Conservation (phyloP, 2,888 invertebrate species). For the Hyposoter didymator region DNA sequence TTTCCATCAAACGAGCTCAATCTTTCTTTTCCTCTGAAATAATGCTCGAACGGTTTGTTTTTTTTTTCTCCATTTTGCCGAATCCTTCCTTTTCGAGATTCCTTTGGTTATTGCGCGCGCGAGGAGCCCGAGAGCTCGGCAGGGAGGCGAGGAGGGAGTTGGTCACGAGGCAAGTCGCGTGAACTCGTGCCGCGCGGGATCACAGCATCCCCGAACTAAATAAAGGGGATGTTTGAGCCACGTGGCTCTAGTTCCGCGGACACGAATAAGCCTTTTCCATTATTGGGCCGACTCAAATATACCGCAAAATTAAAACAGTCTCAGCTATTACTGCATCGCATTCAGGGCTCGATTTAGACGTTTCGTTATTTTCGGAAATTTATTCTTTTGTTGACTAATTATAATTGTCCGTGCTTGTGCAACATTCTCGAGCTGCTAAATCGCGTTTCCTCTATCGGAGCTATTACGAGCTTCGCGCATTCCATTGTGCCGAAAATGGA, state of each 20-base stretch:
- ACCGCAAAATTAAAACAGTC: neutral
- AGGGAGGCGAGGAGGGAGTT: neutral
- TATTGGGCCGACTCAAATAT: neutral
- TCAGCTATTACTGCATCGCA: neutral
- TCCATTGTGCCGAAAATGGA: neutral
- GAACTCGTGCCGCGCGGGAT: conserved; percentile 52
- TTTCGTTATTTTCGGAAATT: neutral
- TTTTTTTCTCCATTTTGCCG: neutral
- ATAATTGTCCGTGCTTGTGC: neutral
- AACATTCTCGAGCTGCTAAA: neutral
- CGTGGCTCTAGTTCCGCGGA: neutral
- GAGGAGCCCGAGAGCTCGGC: conserved; percentile 1
- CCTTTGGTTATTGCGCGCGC: neutral
- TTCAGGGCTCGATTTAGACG: neutral
- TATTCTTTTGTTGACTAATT: neutral
- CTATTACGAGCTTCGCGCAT: neutral
- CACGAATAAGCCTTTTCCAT: neutral
- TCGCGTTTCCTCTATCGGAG: neutral
- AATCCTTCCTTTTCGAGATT: neutral
- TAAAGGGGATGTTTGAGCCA: neutral
- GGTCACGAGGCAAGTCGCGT: conserved; percentile 71
- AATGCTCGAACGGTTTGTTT: neutral
- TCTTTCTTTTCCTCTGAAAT: neutral
- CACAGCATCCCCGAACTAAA: conserved; percentile 26
- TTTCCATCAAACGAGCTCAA: neutral